Evolutionary conservation across 2,113 vertebrate genomes (phyloP).

Genomic region (Propithecus coquereli): DNA sequence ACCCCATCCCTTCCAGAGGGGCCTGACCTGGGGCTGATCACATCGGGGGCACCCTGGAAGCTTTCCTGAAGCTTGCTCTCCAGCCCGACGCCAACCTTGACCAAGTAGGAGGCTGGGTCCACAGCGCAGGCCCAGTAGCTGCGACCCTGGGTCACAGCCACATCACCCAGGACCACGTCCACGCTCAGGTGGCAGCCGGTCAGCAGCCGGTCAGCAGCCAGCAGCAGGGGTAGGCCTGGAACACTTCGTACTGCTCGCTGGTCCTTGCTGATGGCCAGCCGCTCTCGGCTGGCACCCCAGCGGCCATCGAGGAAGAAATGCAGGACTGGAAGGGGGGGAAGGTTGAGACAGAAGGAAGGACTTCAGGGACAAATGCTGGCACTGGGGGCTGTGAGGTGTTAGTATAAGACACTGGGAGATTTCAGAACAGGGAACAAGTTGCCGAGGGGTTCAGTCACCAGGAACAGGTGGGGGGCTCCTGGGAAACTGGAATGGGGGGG

Average conservation of each 20-base stretch:
- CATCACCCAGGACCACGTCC: slow-evolving; percentile 90
- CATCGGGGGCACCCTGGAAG: slow-evolving; percentile 95
- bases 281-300: slow-evolving; percentile 93
- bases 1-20: background rate
- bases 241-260: slow-evolving; percentile 94
- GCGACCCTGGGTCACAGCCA: slow-evolving; percentile 93
- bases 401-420: background rate
- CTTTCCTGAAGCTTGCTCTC: slow-evolving; percentile 95
- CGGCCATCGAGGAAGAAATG: slow-evolving; percentile 95
- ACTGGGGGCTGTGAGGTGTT: background rate
- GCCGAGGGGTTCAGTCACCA: background rate
- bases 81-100: slow-evolving; percentile 96
- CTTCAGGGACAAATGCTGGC: slow-evolving; percentile 38
- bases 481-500: background rate
- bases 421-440: background rate
- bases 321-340: slow-evolving; percentile 84
- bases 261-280: slow-evolving; percentile 93
- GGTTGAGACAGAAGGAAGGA: slow-evolving; percentile 38
- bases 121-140: slow-evolving; percentile 98
- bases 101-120: slow-evolving; percentile 95
- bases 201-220: slow-evolving; percentile 91
- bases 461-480: background rate
- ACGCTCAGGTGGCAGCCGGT: slow-evolving; percentile 95
- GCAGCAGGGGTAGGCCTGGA: slow-evolving; percentile 90
- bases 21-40: slow-evolving; percentile 95